Conservation (phyloP, 2,888 invertebrate genomes). For the Ormyrus labotus region DNA sequence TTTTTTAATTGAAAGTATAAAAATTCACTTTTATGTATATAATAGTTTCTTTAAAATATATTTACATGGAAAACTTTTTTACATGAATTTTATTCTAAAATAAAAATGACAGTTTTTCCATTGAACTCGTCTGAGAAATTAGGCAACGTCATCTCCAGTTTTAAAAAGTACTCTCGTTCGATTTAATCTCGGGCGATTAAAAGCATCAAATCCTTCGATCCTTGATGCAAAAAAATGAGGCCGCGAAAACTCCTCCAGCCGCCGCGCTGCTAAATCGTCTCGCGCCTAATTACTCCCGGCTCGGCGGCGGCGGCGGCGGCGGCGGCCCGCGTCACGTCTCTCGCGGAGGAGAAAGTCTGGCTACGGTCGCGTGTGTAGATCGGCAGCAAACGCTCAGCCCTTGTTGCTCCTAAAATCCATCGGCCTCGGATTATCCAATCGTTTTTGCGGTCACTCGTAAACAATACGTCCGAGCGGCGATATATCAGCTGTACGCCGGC, state of each 20-base stretch:
- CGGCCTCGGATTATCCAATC: constrained; percentile 28
- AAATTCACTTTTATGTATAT: too few relatives aligned
- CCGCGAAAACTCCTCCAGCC: not conserved
- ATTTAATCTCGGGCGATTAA: too few relatives aligned
- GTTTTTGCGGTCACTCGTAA: constrained; percentile 23
- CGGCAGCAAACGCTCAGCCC: constrained; percentile 4
- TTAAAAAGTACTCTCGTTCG: too few relatives aligned
- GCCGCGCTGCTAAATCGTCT: not conserved
- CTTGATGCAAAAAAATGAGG: too few relatives aligned
- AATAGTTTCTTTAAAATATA: too few relatives aligned
- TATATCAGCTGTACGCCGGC: not conserved
- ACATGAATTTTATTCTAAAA: too few relatives aligned
- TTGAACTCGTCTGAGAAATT: too few relatives aligned
- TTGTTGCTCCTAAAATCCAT: constrained; percentile 16
- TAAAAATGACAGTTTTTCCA: too few relatives aligned
- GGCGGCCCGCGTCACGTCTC: not conserved
- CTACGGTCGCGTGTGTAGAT: not conserved
- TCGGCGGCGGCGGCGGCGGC: not conserved
- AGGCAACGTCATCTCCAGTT: too few relatives aligned
- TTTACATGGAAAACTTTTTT: too few relatives aligned
- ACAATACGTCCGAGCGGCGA: constrained; percentile 1
- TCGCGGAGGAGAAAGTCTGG: constrained; percentile 16
- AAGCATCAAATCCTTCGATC: too few relatives aligned
- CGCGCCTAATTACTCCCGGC: constrained; percentile 7
- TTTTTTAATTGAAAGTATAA: too few relatives aligned